phyloP scores from a whole-genome alignment of 2,113 vertebrate genomes.

The Mastomys natalensis region DNA sequence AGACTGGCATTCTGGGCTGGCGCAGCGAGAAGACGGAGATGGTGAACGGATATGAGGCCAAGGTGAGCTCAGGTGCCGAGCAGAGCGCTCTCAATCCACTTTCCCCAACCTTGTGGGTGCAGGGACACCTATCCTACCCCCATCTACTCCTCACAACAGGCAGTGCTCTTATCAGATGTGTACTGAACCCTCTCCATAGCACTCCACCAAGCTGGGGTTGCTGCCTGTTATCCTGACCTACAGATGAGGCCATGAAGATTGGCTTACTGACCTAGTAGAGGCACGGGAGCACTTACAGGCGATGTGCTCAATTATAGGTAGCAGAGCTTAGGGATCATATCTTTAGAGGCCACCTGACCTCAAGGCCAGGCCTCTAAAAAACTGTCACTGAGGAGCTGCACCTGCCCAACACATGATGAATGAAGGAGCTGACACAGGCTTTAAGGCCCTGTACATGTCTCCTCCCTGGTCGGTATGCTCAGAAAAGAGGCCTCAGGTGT shows the following conservation, averaged over 20 bases:
- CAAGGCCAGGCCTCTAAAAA: background rate
- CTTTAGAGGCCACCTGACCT: background rate
- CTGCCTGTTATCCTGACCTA: background rate
- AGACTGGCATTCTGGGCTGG: conserved; percentile 98
- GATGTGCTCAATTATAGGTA: background rate
- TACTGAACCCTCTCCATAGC: background rate
- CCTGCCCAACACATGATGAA: background rate
- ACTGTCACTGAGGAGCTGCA: too few relatives aligned
- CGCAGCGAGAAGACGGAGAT: conserved; percentile 97
- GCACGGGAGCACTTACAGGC: background rate
- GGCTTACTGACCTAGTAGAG: background rate
- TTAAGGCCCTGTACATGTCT: background rate
- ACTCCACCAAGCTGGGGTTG: background rate
- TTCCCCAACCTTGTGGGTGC: background rate
- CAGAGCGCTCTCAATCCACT: background rate
- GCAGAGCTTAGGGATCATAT: background rate
- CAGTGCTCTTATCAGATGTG: background rate
- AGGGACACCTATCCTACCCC: background rate
- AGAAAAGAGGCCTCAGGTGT: background rate
- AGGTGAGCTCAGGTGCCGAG: conserved; percentile 88
- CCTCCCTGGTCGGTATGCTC: background rate
- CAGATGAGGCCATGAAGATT: background rate
- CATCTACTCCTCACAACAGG: background rate
- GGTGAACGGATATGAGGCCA: conserved; percentile 97
- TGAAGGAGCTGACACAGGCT: background rate